Evolutionary conservation across 37 sponge, comb jelly and placozoan genomes (phyloP), one percentile per base, ranked within the genome.

Genomic region (Cladorhizidae sp.): DNA sequence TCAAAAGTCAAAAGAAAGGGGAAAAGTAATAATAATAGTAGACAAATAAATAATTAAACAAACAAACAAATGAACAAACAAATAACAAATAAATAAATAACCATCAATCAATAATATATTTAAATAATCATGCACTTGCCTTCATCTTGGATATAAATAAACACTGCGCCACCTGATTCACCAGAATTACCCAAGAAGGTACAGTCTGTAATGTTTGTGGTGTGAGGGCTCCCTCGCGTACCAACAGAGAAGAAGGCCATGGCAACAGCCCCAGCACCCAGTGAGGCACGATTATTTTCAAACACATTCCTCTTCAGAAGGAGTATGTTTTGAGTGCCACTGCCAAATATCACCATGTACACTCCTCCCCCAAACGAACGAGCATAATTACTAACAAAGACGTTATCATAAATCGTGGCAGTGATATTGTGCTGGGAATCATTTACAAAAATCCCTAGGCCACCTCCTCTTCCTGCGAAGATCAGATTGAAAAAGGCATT

Each of bases 381-480:
- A 1, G 83, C 91, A 33, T 21, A 70, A 79, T 91, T 91, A 35
- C 38, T 23, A 35, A 12, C 25, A 67, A 86, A 91, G 2, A 18
- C 12, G 54, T 85, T 61, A 36, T 73, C 67, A 0, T 54, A 57
- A 25, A 91, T 78, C 22, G 14, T 22, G 5, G 82, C 77, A 2
- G 58, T 37, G 40, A 83, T 21, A 40, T 83, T 75, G 39, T 83
- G 59, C 41, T 15, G 40, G 3, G 69, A 57, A 21, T 91, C 78
- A 67, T 81, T 86, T 23, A 78, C 33, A 52, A 86, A 86, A 11
- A 91, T 20, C 15, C 71, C 91, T 36, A 91, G 37, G 3, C 78
- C 86, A 26, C 91, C 91, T 50, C 87, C 91, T 50, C 91, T 33
- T 56, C 91, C 91, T 50, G 56, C 81, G 50, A 91, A 90, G 5